Conservation (phyloP, 2,113 vertebrate species). For the Pluvialis apricaria region DNA sequence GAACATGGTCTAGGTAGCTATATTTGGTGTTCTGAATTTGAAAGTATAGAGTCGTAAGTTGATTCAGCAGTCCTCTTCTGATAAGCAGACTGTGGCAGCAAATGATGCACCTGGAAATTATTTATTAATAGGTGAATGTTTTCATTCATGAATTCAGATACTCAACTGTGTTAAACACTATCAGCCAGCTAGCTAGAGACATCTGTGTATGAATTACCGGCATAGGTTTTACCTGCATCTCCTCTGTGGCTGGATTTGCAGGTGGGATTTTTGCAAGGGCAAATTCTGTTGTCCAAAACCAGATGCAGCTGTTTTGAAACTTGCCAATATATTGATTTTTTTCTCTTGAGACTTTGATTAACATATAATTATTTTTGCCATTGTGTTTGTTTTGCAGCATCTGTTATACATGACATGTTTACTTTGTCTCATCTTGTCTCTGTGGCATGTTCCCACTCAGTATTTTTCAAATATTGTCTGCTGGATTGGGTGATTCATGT, state of each 20-base stretch:
- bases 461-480: constrained; percentile 8
- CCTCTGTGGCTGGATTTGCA: background rate
- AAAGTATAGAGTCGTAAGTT: background rate
- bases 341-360: background rate
- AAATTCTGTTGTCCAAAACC: background rate
- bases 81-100: background rate
- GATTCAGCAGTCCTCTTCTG: background rate
- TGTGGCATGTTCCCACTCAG: background rate
- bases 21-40: background rate
- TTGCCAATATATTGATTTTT: background rate
- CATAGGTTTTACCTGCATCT: background rate
- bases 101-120: background rate
- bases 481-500: background rate
- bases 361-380: background rate
- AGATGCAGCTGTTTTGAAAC: background rate
- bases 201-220: background rate
- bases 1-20: background rate
- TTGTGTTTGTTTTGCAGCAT: constrained; percentile 18
- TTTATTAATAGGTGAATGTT: background rate
- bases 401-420: constrained; percentile 13
- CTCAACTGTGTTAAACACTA: background rate
- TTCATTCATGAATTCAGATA: background rate
- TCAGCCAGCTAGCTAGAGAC: background rate
- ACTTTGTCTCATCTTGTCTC: background rate
- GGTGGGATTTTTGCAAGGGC: background rate